phyloP scores from a whole-genome alignment of 1,140 invertebrate genomes.

The Diploscapter pachys region DNA sequence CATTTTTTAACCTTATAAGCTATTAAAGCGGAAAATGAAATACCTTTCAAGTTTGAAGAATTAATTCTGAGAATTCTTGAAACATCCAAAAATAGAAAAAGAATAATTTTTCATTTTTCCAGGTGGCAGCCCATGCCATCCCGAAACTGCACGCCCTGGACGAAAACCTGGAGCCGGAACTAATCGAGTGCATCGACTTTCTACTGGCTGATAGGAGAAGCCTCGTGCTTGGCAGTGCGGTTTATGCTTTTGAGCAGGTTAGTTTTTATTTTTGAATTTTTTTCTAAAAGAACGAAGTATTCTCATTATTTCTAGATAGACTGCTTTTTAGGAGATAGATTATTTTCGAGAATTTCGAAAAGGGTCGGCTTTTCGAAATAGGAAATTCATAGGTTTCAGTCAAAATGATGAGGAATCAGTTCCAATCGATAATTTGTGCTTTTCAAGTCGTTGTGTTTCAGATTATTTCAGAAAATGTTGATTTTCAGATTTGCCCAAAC shows the following conservation, averaged over 20 bases:
- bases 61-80: too few relatives aligned
- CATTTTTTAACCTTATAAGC: too few relatives aligned
- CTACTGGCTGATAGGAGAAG: constrained; percentile 94
- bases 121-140: constrained; percentile 95
- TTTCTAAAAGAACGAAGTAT: too few relatives aligned
- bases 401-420: too few relatives aligned
- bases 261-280: background rate
- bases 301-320: too few relatives aligned
- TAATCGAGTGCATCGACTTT: constrained; percentile 90
- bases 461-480: background rate
- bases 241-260: constrained; percentile 92
- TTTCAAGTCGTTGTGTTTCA: background rate
- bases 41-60: too few relatives aligned
- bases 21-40: too few relatives aligned
- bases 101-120: background rate
- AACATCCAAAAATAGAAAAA: background rate
- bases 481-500: constrained; percentile 75
- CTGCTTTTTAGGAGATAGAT: too few relatives aligned
- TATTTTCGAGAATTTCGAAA: too few relatives aligned
- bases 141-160: constrained; percentile 94
- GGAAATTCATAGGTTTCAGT: too few relatives aligned
- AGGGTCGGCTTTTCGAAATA: too few relatives aligned
- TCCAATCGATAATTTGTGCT: too few relatives aligned
- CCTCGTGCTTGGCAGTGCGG: constrained; percentile 92
- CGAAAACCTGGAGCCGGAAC: constrained; percentile 88